Conservation (phyloP, 2,113 vertebrate genomes). For the Oncorhynchus mykiss region DNA sequence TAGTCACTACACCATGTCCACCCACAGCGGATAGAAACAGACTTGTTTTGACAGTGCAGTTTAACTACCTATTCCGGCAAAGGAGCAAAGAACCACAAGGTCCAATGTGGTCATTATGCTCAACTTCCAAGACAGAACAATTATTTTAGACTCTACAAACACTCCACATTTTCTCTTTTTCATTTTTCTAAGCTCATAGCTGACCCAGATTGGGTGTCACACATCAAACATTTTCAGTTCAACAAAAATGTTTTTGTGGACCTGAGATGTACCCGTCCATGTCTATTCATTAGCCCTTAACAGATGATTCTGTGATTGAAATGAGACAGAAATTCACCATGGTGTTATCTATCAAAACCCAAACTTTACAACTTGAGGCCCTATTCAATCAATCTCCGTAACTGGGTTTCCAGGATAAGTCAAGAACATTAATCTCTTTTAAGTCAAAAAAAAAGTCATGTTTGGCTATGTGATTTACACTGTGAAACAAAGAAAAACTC, state of each 20-base stretch:
- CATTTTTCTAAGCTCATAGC: conserved; percentile 1
- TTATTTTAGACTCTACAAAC: too few species aligned
- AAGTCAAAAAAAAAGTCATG: too few species aligned
- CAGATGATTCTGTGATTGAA: conserved; percentile 10
- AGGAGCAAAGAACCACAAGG: neutral
- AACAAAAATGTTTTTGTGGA: neutral
- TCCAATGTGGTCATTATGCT: conserved; percentile 18
- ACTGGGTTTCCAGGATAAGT: neutral
- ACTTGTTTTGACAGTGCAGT: conserved; percentile 7
- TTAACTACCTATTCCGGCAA: neutral
- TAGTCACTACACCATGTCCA: neutral
- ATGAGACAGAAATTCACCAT: neutral
- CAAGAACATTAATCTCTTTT: neutral
- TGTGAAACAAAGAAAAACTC: too few species aligned
- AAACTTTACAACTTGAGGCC: neutral
- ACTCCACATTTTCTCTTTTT: too few species aligned
- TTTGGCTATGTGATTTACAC: too few species aligned
- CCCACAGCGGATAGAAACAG: conserved; percentile 18
- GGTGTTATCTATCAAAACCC: neutral
- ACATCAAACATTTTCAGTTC: conserved; percentile 39
- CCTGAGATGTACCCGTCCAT: conserved; percentile 19
- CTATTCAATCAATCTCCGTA: neutral
- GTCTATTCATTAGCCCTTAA: conserved; percentile 16
- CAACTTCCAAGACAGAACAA: too few species aligned
- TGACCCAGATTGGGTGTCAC: conserved; percentile 39